Base-by-base conservation (phyloP, 2,797 vertebrate genomes). In the Thripadectes ignobilis region DNA sequence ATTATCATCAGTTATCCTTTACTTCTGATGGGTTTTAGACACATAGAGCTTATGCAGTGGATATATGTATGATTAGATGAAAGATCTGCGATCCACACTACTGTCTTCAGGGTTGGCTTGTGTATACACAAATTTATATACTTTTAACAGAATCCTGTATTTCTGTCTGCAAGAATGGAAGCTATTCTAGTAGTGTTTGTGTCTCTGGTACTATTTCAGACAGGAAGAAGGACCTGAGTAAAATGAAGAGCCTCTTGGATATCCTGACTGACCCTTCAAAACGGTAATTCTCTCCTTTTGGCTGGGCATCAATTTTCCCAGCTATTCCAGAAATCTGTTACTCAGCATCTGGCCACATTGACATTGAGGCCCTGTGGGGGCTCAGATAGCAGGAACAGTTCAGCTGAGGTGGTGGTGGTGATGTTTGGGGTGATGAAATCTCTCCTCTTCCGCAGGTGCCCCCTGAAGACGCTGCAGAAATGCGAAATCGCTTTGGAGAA, bases 401-500 rank as follows among this genome's bases (percentile, higher is more conserved):
- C 22, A 67, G 67, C 52, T 8, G 2, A 69, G 15, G 29, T 22
- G 58, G 63, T 20, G 1, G 0, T 49, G 49, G 0, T 49, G 49
- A 16, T 51, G 52, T 73, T 73, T 62, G n/a, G 63, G 63, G 20
- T 92, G 45, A 34, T 27, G 8, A 48, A 63, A 68, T 57, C 34
- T n/a, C 32, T 74, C 2, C 30, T 69, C 9, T 86, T 30, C 52
- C 12, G 6, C 96, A 99, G 99, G 83, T 99, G 99, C 96, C 99
- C 99, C 30, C 97, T 99, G 96, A 99, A 99, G 97, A 99, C 99
- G 0, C 96, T 99, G 72, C 99, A 99, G 97, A 99, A 99, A 93
- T 99, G 99, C 48, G 99, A 99, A 96, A 99, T 99, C 11, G 99
- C 99, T 41, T 88, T 99, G 93, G 99, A 99, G 97, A 99, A 99